Evolutionary conservation across 2,113 vertebrate species (phyloP), one percentile per base, ranked within the genome.

Genomic region (Muntiacus reevesi): DNA sequence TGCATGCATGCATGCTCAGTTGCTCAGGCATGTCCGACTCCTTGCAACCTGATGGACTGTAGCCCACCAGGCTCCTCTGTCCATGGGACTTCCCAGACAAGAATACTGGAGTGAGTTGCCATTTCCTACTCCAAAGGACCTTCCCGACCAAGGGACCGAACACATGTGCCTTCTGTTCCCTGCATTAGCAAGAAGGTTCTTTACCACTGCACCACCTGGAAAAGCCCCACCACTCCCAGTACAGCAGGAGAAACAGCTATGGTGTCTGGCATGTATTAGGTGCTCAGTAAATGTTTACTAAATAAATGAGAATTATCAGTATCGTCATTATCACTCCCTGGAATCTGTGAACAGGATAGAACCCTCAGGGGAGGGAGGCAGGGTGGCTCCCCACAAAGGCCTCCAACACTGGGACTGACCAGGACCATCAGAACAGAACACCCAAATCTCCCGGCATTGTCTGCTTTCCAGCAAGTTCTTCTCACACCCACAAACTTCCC

Each of bases 221-320:
- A 76, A 76, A 27, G 67, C n/a, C 71, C 67, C 71, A 27, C 71
- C 71, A n/a, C 12, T n/a, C 67, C 25, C 21, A 1, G 0, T 0
- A 60, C 1, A 3, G 25, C 40, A 1, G 2, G 1, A 14, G 1
- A 3, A 74, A 36, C 13, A 30, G 9, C 0, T 30, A n/a, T 1
- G 0, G 15, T 43, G 17, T 14, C 40, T 94, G 74, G 21, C 30
- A 71, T 7, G 67, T 2, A 4, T 5, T 25, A 62, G 55, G 47
- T 83, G 21, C 74, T 78, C 36, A 27, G 54, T 88, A 83, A 67
- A 28, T 55, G 74, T 87, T 67, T 64, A 23, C 67, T 17, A 83
- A 86, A 60, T 71, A 55, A 88, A 71, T 84, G 45, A 57, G 45
- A 57, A 59, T 9, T 19, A 64, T 62, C 23, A 74, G n/a, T 13